phyloP scores from a whole-genome alignment of 2,797 vertebrate genomes.

The Austrolebias charrua region DNA sequence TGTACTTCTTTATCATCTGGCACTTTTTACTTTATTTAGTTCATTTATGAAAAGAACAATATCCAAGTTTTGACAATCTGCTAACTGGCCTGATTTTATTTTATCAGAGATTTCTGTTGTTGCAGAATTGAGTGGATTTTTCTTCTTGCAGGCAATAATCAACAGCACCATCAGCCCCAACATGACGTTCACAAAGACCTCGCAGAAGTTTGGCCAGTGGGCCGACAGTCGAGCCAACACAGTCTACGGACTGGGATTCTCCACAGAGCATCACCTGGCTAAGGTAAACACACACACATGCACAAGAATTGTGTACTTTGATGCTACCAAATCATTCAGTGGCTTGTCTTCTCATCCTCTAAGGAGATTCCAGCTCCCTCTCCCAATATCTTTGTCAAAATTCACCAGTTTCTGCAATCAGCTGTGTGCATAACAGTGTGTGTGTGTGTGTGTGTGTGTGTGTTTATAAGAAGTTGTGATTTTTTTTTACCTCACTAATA shows the following conservation, averaged over 20 bases:
- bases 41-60: too few relatives aligned
- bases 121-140: constrained; percentile 18
- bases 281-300: constrained; percentile 63
- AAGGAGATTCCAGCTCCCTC: too few relatives aligned
- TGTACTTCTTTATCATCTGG: too few relatives aligned
- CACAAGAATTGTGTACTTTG: neutral
- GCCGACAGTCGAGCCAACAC: constrained; percentile 98
- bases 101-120: too few relatives aligned
- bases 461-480: constrained; percentile 13
- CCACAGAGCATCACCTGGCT: constrained; percentile 94
- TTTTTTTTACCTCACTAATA: constrained; percentile 60
- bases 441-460: too few relatives aligned
- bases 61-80: too few relatives aligned
- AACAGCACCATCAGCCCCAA: constrained; percentile 99
- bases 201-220: constrained; percentile 99
- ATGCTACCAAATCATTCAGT: neutral
- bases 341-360: too few relatives aligned
- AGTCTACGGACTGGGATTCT: constrained; percentile 97
- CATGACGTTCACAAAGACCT: constrained; percentile 99
- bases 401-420: neutral
- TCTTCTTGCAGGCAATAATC: constrained; percentile 92
- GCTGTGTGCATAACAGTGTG: too few relatives aligned
- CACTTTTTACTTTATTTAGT: too few relatives aligned
- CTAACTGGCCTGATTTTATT: too few relatives aligned
- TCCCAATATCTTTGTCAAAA: too few relatives aligned